These are phyloP conservation scores for Lathamus discolor DNA, from an alignment of 2,113 vertebrate species.

Conservation along the genomic window DNA sequence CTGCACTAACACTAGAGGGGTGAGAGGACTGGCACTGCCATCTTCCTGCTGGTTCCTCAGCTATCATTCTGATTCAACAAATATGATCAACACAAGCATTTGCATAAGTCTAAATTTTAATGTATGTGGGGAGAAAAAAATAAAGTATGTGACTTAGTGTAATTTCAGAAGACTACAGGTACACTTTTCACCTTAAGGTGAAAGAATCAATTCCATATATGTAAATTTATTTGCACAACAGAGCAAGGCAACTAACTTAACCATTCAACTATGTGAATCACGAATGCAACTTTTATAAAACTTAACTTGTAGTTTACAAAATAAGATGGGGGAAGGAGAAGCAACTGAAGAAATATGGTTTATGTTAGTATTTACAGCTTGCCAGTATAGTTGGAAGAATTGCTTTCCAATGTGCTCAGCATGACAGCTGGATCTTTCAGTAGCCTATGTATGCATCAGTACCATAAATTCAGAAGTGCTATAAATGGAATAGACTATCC, in stretches of 20 bases:
- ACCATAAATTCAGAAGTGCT: neutral
- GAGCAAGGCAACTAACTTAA: neutral
- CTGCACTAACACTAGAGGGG: accelerated
- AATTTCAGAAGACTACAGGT: neutral
- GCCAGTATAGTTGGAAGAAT: neutral
- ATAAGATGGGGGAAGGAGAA: neutral
- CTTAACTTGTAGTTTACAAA: neutral
- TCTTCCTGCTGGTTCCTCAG: neutral
- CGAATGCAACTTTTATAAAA: neutral
- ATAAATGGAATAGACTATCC: neutral
- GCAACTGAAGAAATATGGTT: neutral
- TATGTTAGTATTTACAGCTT: neutral
- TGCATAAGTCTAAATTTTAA: neutral
- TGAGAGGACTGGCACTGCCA: neutral
- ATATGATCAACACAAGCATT: neutral
- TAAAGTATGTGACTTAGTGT: neutral
- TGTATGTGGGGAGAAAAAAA: neutral
- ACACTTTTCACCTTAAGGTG: neutral
- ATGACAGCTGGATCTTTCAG: constrained; percentile 19
- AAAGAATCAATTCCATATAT: neutral
- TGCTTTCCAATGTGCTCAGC: constrained; percentile 17
- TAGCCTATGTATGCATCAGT: neutral
- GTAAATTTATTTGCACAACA: neutral
- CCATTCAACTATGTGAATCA: neutral
- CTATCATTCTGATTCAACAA: neutral